Evolutionary conservation across 2,113 vertebrate species (phyloP), one percentile per base, ranked within the genome.

Genomic region (Sphaerodactylus townsendi): DNA sequence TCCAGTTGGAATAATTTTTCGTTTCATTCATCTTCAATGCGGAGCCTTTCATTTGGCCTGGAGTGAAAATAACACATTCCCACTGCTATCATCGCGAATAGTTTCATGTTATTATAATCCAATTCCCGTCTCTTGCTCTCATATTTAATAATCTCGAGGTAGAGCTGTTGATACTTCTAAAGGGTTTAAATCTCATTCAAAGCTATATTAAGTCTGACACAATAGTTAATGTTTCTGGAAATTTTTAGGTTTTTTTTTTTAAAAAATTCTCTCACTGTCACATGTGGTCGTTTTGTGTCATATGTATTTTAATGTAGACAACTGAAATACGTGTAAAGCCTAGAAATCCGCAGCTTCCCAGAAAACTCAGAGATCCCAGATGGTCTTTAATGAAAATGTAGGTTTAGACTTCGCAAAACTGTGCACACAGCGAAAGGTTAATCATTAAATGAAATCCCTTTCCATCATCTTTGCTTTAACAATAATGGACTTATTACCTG

Each of bases 61-160:
- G 28, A 73, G 56, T 73, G 68, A 73, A 82, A 82, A 64, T 82
- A 73, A 82, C 37, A 13, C 28, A 72, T 82, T 73, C 53, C 39
- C 69, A 73, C 44, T 44, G 53, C 69, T 82, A 72, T 79, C 64
- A 48, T 79, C 30, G 62, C 37, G 44, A 82, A 82, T 82, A 73
- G 70, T 53, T 82, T 73, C 56, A 73, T 82, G 80, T 82, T 82
- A 62, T 82, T 82, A 82, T 82, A 82, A 72, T 73, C 37, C 69
- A 73, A 82, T 81, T 81, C 68, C 48, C 68, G 59, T 72, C 37
- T 73, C 69, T 82, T 73, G 80, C 37, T 82, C 37, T 82, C 50
- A 62, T 73, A 73, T 73, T 82, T 82, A 73, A 82, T 73, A 82
- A 62, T 82, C 53, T 69, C 41, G 48, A 73, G 53, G 56, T 46